Base-by-base conservation (phyloP, 2,113 vertebrate species). In the Chrysemys picta region DNA sequence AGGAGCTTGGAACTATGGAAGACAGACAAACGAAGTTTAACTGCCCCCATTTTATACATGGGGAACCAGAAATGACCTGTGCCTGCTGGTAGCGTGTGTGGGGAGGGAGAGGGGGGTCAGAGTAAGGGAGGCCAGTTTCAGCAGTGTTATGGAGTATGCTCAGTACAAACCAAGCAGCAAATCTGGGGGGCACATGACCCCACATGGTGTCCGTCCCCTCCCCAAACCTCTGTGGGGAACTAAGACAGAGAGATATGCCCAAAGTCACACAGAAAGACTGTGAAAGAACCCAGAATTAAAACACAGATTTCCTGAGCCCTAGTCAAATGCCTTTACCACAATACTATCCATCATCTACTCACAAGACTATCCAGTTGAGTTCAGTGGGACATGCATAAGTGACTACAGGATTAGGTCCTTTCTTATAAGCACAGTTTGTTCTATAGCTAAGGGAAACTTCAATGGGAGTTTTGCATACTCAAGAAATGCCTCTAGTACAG, bases 231-330 rank as follows among this genome's bases (percentile, higher is more conserved):
- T 59, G 27, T 2, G 4, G 31, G 3, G 2, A 72, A 72, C n/a
- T 72, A 22, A 72, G 65, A n/a, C 65, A 72, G 35, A 49, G 54
- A 50, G 22, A 38, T 50, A 35, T 38, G 22, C 42, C 22, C 56
- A 93, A 76, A 45, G 22, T 45, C 13, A 52, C 16, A 6, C 5
- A 57, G 5, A 38, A 0, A 75, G 52, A 91, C 85, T 29, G 9
- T 38, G 56, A 82, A 90, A 65, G 3, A 81, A 72, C 0, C 6
- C 38, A 17, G 57, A 80, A 21, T 52, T 52, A 49, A 21, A 31
- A 72, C 8, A n/a, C 12, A 65, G 10, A 27, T 0, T 82, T 8
- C 8, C 22, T 12, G 84, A 94, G 42, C 6, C 1, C 0, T 0
- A 2, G 4, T 1, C 2, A 65, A 19, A 19, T 11, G 35, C 16